phyloP scores from a whole-genome alignment of 2,888 invertebrate species.

The Phragmatobia fuliginosa region DNA sequence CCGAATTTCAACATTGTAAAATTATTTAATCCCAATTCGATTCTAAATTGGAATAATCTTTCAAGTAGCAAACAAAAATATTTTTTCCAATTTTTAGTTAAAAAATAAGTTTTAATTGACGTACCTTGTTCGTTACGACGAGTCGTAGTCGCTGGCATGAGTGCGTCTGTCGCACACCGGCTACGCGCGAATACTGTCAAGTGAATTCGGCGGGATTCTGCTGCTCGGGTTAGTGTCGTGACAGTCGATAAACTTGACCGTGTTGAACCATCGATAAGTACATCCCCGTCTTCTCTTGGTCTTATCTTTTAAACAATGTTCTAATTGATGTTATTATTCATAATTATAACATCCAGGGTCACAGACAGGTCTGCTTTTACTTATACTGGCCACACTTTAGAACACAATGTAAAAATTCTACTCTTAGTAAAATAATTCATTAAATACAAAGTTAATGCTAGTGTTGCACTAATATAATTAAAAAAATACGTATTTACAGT shows the following conservation, averaged over 20 bases:
- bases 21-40: neutral
- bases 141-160: constrained; percentile 60
- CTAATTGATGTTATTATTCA: neutral
- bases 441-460: neutral
- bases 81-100: neutral
- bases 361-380: neutral
- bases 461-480: neutral
- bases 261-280: constrained; percentile 57
- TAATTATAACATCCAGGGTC: neutral
- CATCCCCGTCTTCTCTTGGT: constrained; percentile 24
- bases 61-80: neutral
- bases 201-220: constrained; percentile 65
- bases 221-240: constrained; percentile 49
- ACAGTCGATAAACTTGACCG: constrained; percentile 53
- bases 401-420: neutral
- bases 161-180: constrained; percentile 65
- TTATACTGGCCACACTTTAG: neutral
- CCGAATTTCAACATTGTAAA: constrained; percentile 19
- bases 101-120: constrained; percentile 55
- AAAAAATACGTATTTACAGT: too few species aligned
- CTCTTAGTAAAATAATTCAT: neutral
- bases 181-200: constrained; percentile 72
- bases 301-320: constrained; percentile 3
- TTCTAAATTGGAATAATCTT: neutral
- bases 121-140: constrained; percentile 67